Evolutionary conservation across 2,888 invertebrate species (phyloP).

Genomic region (Leptopilina syphax): DNA sequence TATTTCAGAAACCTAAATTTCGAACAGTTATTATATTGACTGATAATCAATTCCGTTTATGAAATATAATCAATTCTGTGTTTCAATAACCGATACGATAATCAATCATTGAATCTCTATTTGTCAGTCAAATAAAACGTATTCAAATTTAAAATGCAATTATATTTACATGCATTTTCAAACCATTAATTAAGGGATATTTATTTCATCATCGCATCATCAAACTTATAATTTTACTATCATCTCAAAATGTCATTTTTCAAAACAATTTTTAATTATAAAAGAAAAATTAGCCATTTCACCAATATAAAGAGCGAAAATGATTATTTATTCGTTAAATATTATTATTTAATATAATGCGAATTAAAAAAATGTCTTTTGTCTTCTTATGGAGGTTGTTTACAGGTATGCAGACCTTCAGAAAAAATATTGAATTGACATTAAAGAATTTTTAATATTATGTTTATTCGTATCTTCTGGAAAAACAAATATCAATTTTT

Average conservation of each 20-base stretch:
- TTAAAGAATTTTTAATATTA: no score
- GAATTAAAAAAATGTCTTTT: no score
- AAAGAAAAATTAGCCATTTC: not conserved
- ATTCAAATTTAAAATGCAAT: slow-evolving; percentile 17
- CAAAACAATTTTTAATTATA: not conserved
- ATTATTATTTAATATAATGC: no score
- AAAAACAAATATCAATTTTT: no score
- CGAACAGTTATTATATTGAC: not conserved
- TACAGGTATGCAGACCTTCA: no score
- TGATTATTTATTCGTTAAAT: no score
- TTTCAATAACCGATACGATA: not conserved
- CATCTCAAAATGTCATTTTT: not conserved
- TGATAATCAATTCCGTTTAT: slow-evolving; percentile 16
- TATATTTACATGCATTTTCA: slow-evolving; percentile 10
- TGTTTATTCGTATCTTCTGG: no score
- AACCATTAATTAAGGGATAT: not conserved
- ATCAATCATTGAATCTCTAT: not conserved
- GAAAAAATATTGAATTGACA: no score
- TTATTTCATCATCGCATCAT: not conserved
- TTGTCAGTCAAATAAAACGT: not conserved
- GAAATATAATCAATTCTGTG: slow-evolving; percentile 15
- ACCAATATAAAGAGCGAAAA: not conserved
- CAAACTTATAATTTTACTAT: not conserved
- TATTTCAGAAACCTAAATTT: not conserved
- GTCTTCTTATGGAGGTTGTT: no score